Base-by-base conservation (phyloP, 2,888 invertebrate species). In the Xestoiulus laeticollis region DNA sequence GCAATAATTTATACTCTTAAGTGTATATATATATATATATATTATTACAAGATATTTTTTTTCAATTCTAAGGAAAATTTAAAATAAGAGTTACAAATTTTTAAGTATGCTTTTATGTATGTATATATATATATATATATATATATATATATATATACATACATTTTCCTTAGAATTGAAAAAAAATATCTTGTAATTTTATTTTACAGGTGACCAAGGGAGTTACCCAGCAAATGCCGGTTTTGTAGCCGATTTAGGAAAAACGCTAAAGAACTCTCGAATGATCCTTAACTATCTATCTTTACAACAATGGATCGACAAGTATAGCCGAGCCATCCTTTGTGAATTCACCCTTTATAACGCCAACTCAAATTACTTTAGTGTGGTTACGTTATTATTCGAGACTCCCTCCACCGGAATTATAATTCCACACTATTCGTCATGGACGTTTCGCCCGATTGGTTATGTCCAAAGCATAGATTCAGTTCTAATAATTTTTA, bases 241-340 rank as follows among this genome's bases (percentile, higher is more conserved):
- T 19, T 87, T 85, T 48, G 53, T 87, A 22, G 87, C 85, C 12
- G 87, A 87, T n/a, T 87, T 87, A 38, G 87, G 87, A 53, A 84
- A 16, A 59, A 84, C 26, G 4, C 48, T 43, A n/a, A 85, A 19
- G 5, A 84, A 84, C 32, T 87, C 87, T 19, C 84, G n/a, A 26
- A 4, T 22, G 48, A 26, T 48, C 32, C 32, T 85, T 5, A 43
- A 85, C 19, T 87, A 87, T 85, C 19, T 87, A 33, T 12, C 22
- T 6, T 22, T 32, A 5, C 53, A 53, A 26, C 5, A n/a, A 16
- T 87, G 87, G 87, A 87, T 87, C 59, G 87, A 87, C 87, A 26
- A 85, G n/a, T 85, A 26, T 44, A 87, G 53, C 19, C 26, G 85
- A 48, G 87, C 44, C 14, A 32, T 85, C 26, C 85, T 85, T 30